Base-by-base conservation (phyloP, 2,113 vertebrate genomes). In the Zonotrichia leucophrys region DNA sequence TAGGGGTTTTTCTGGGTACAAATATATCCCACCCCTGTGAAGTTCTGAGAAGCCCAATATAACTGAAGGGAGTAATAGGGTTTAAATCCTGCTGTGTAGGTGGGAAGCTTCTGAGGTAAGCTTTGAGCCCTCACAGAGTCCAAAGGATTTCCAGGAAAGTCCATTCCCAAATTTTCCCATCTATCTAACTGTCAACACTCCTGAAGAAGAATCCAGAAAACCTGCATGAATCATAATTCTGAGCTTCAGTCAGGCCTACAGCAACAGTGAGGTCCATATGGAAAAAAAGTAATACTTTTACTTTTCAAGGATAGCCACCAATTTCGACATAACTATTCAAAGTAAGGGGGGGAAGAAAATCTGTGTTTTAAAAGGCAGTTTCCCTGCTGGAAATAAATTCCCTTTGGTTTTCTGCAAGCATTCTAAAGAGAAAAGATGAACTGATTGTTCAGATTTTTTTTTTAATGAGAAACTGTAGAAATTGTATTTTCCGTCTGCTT, bases 101-200 rank as follows among this genome's bases (percentile, higher is more conserved):
- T 60, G 47, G 16, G 19, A 90, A 92, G 79, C 22, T 85, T 95
- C 35, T 80, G 67, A 93, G 35, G 21, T 60, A 55, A 83, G 39
- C 50, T 90, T 90, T 86, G 47, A 47, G 28, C 33, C 33, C 17
- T 79, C 7, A 12, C 7, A 49, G 63, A 66, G 24, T 86, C 75
- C 70, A 70, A 80, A 93, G 35, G 74, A 70, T 76, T 95, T 91
- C 85, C 83, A 88, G 35, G 47, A 72, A 93, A 83, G 64, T 52
- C 60, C 44, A 63, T 88, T 94, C n/a, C 47, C 33, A 83, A 70
- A 80, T 80, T 83, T 91, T 13, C 50, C 19, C 63, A 59, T 90
- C 82, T 73, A 9, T 89, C 42, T 90, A 66, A 80, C 70, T 93
- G 82, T 92, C 88, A 86, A 59, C 64, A 23, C 68, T 75, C 75